Evolutionary conservation across 2,113 vertebrate genomes (phyloP).

Genomic region (Cettia cetti): DNA sequence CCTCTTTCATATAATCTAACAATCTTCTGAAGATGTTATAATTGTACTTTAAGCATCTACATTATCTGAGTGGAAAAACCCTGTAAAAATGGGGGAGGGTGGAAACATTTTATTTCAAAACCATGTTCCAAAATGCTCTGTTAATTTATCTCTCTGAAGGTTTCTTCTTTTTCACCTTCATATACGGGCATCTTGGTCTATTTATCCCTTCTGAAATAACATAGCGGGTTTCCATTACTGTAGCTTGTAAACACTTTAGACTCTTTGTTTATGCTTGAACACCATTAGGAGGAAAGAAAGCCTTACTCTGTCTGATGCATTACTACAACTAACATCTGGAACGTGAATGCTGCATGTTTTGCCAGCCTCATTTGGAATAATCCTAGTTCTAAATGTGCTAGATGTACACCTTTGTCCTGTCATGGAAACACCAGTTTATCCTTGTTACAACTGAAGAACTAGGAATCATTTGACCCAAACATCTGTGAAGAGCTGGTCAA

Average conservation of each 20-base stretch:
- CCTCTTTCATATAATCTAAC: constrained; percentile 61
- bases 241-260: not conserved
- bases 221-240: not conserved
- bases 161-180: not conserved
- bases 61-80: constrained; percentile 44
- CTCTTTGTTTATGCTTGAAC: not conserved
- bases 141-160: not conserved
- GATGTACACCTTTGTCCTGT: not conserved
- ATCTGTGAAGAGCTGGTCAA: not conserved
- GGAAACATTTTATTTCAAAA: constrained; percentile 7
- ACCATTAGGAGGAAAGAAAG: not conserved
- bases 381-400: not conserved
- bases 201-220: constrained; percentile 9
- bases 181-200: not conserved
- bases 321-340: constrained; percentile 8
- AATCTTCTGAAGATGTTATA: constrained; percentile 60
- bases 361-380: not conserved
- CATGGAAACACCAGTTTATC: not conserved
- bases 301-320: not conserved
- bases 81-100: not conserved
- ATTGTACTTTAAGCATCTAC: constrained; percentile 55
- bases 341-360: not conserved
- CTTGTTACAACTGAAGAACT: not conserved
- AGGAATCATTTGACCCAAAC: not conserved
- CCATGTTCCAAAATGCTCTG: not conserved